Conservation (phyloP, 2,113 vertebrate genomes). For the Trogon surrucura region DNA sequence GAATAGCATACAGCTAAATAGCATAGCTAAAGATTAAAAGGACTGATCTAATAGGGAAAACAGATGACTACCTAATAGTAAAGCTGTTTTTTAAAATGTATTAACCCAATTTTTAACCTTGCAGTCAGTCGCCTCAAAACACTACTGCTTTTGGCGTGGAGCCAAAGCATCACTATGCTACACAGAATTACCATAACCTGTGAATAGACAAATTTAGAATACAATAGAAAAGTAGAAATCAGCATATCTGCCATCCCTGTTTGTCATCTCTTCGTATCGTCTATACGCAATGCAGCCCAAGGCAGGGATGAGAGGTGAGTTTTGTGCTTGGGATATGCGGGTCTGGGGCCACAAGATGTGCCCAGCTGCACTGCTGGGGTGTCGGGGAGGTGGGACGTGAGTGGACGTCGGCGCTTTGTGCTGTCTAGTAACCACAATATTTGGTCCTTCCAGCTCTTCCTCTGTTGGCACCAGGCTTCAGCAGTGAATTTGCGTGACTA, state of each 20-base stretch:
- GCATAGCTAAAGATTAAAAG: neutral
- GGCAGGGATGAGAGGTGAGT: accelerated
- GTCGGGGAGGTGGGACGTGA: neutral
- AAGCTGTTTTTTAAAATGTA: constrained; percentile 24
- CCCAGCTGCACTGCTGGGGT: neutral
- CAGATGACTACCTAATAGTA: constrained; percentile 32
- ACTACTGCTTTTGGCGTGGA: neutral
- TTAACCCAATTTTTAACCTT: constrained; percentile 21
- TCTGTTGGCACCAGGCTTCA: neutral
- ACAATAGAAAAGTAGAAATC: neutral
- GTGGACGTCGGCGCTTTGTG: accelerated
- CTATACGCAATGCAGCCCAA: neutral
- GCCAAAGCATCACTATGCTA: neutral
- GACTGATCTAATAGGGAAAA: neutral
- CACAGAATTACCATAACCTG: neutral
- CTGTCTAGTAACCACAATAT: neutral
- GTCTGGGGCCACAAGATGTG: neutral
- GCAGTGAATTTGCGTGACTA: neutral
- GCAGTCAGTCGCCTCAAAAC: neutral
- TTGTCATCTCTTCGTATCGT: neutral
- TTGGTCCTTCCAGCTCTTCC: neutral
- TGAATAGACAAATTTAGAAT: neutral
- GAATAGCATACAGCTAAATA: neutral
- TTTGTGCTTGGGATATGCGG: accelerated
- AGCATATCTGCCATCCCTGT: neutral